Base-by-base conservation (phyloP, 2,888 invertebrate species). In the Drosophila monieri region DNA sequence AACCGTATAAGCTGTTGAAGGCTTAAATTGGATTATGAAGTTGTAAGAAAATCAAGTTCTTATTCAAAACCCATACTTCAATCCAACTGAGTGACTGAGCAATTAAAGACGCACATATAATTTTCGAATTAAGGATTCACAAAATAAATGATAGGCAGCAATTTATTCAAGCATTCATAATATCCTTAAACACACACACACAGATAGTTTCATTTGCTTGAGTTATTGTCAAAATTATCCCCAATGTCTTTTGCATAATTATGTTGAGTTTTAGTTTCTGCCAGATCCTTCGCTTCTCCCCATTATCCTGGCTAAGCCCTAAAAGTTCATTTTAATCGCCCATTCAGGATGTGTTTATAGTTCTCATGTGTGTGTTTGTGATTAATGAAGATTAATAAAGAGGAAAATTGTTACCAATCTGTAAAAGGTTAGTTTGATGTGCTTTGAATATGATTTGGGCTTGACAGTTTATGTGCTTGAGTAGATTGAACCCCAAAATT, bases 351-450 rank as follows among this genome's bases (percentile, higher is more conserved):
- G 66, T 73, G 67, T 68, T 75, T 73, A 70, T 72, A 67, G 68
- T 73, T 68, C 48, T 77, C 41, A 46, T 32, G 47, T 54, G 5
- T 48, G 47, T 15, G 51, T 49, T 54, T 72, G 60, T 80, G 77
- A 85, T 85, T 85, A 81, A 81, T 85, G 76, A 76, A 78, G 77
- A 68, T 73, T 76, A 81, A 79, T 73, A 85, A 73, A 47, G 67
- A 46, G 76, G 75, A 77, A 85, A 80, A 74, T 76, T 76, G 69
- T 62, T 57, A 51, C 47, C 67, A 70, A 78, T 72, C 76, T 60
- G 52, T 68, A 25, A n/a, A 61, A 61, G 68, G 64, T 60, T 70
- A 58, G 68, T 69, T 65, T 57, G 46, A 71, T 56, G 59, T 60
- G 60, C 53, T 43, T 49, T 41, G 46, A 58, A 58, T 35, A 32